Percentiles rank a stretch among this genome's conserved stretches.
phyloP scores from a whole-genome alignment of 2,888 invertebrate species.

The Idaea straminata region DNA sequence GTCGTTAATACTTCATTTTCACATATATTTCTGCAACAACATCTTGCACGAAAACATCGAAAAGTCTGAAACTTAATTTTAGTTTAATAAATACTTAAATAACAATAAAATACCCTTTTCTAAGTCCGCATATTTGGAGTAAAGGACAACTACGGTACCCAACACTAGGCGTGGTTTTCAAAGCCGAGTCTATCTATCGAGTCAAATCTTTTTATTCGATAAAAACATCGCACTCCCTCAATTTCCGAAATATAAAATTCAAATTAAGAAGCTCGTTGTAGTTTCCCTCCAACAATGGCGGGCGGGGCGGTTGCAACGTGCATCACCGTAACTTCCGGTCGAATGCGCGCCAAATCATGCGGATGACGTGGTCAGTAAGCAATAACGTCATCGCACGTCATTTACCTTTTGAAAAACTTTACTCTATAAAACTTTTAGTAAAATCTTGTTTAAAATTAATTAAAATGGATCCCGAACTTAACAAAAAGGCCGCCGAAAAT shows the following conservation, averaged over 20 bases:
- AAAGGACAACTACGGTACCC: too few relatives aligned
- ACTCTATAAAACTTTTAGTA: neutral
- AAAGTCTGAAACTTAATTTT: too few relatives aligned
- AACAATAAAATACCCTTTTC: too few relatives aligned
- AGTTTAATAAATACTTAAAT: too few relatives aligned
- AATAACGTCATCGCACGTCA: conserved; percentile 10
- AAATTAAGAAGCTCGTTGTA: neutral
- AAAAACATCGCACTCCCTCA: too few relatives aligned
- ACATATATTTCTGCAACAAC: too few relatives aligned
- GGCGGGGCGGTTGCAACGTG: conserved; percentile 7
- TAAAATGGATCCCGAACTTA: neutral
- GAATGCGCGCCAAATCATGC: conserved; percentile 12
- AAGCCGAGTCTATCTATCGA: too few relatives aligned
- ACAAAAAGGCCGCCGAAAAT: neutral
- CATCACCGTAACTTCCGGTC: conserved; percentile 10
- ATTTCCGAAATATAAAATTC: neutral
- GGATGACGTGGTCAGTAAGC: conserved; percentile 17
- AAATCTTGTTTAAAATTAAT: neutral
- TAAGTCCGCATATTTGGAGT: too few relatives aligned
- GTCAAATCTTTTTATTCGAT: too few relatives aligned
- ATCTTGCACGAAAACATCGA: too few relatives aligned
- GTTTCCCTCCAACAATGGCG: neutral
- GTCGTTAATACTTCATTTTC: too few relatives aligned
- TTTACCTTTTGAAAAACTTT: neutral
- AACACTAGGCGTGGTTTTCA: too few relatives aligned